Percentiles rank a stretch among this genome's conserved stretches.
Conservation (phyloP, 2,797 vertebrate genomes). For the Triplophysa yarkandensis region DNA sequence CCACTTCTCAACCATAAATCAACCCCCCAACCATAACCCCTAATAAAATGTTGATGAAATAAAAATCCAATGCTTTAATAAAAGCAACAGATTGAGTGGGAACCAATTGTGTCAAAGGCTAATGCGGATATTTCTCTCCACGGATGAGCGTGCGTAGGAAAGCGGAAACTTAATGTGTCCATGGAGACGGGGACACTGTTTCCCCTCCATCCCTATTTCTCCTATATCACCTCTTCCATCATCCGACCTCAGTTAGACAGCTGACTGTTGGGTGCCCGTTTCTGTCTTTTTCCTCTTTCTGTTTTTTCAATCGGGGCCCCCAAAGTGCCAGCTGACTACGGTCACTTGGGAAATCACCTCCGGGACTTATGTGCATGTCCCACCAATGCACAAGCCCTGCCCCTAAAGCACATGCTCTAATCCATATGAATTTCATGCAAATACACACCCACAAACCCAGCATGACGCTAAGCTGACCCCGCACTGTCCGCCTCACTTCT, state of each 20-base stretch:
- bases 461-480: constrained; percentile 30
- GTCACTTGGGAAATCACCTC: constrained; percentile 76
- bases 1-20: not conserved
- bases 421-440: constrained; percentile 66
- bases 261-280: constrained; percentile 64
- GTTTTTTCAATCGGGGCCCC: constrained; percentile 59
- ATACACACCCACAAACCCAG: constrained; percentile 52
- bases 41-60: constrained; percentile 10
- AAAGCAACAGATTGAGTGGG: constrained; percentile 9
- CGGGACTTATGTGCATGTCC: constrained; percentile 65
- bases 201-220: constrained; percentile 5
- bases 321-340: constrained; percentile 75
- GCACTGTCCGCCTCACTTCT: constrained; percentile 60
- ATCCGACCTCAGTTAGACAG: constrained; percentile 62
- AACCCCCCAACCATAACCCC: not conserved
- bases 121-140: constrained; percentile 1
- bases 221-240: constrained; percentile 40
- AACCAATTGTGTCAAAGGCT: constrained; percentile 25
- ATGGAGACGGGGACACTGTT: constrained; percentile 18
- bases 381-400: constrained; percentile 44
- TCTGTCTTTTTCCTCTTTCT: constrained; percentile 60
- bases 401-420: constrained; percentile 55
- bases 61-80: not conserved
- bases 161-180: constrained; percentile 30
- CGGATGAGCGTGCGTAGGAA: constrained; percentile 8